Conservation (phyloP, 2,888 invertebrate species). For the Chaetoderma sp. region DNA sequence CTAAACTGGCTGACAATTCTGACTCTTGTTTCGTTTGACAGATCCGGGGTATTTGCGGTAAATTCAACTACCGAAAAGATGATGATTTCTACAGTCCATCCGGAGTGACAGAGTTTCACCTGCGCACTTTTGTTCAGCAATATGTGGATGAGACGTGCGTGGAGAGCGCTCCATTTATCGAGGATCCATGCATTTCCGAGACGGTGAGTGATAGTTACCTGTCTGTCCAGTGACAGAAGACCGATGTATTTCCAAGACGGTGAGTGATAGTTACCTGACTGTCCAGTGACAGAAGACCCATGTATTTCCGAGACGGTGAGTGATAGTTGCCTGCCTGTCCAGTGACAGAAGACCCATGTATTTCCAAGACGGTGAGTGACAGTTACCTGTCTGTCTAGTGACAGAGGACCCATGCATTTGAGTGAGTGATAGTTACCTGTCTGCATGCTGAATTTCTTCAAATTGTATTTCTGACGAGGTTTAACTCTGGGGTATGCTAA, state of each 20-base stretch:
- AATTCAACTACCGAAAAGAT: slow-evolving; percentile 83
- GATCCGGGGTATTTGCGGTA: slow-evolving; percentile 86
- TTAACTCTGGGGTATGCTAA: no score
- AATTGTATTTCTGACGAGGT: no score
- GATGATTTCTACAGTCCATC: slow-evolving; percentile 80
- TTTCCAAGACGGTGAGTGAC: not conserved
- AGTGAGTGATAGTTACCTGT: no score
- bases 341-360: not conserved
- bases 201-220: not conserved
- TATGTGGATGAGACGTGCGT: not conserved
- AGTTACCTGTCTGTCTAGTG: not conserved
- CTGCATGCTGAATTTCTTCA: no score
- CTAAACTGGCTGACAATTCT: no score
- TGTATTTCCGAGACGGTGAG: slow-evolving; percentile 1
- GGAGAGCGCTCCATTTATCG: not conserved
- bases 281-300: not conserved
- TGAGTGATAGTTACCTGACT: not conserved
- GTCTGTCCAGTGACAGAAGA: not conserved
- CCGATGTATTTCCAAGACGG: not conserved
- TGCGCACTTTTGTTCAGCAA: not conserved
- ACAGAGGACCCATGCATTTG: not conserved
- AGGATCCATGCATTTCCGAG: not conserved
- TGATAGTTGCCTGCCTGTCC: not conserved
- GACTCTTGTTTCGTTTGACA: slow-evolving; percentile 23
- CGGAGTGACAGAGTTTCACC: not conserved